Conservation (phyloP, 1,140 invertebrate species). For the Lasioglossum baleicum region DNA sequence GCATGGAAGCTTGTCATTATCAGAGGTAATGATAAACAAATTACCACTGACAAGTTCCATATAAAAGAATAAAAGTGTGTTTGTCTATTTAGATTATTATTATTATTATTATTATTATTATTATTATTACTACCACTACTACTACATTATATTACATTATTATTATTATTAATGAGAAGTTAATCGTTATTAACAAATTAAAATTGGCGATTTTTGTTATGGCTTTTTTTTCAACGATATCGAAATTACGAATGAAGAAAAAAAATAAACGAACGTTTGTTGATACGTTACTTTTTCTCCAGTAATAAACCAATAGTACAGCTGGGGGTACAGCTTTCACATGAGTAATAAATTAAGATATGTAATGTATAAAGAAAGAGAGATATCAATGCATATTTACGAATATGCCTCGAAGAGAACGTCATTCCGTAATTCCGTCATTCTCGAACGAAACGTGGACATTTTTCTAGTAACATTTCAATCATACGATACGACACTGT, state of each 20-base stretch:
- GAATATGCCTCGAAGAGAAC: slow-evolving; percentile 28
- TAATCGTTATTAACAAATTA: slow-evolving; percentile 66
- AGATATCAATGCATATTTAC: slow-evolving; percentile 22
- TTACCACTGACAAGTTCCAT: slow-evolving; percentile 59
- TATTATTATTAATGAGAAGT: slow-evolving; percentile 60
- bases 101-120: slow-evolving; percentile 18
- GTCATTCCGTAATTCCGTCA: slow-evolving; percentile 10
- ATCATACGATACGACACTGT: background rate
- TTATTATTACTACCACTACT: slow-evolving; percentile 34
- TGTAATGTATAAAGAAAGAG: slow-evolving; percentile 52
- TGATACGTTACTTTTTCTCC: slow-evolving; percentile 56
- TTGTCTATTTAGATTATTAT: slow-evolving; percentile 62
- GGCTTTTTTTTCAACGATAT: slow-evolving; percentile 58
- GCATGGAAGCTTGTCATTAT: slow-evolving; percentile 48
- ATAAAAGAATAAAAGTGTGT: slow-evolving; percentile 62
- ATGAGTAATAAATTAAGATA: slow-evolving; percentile 54
- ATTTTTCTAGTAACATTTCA: background rate
- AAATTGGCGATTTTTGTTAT: slow-evolving; percentile 61
- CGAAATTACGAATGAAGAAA: slow-evolving; percentile 54
- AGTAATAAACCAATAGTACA: slow-evolving; percentile 41
- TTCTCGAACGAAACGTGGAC: background rate
- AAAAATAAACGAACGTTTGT: slow-evolving; percentile 41
- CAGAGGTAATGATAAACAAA: slow-evolving; percentile 46
- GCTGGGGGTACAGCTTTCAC: slow-evolving; percentile 63
- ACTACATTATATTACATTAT: slow-evolving; percentile 38